Evolutionary conservation across 2,888 invertebrate species (phyloP).

Genomic region (Agapetus fuscipes): DNA sequence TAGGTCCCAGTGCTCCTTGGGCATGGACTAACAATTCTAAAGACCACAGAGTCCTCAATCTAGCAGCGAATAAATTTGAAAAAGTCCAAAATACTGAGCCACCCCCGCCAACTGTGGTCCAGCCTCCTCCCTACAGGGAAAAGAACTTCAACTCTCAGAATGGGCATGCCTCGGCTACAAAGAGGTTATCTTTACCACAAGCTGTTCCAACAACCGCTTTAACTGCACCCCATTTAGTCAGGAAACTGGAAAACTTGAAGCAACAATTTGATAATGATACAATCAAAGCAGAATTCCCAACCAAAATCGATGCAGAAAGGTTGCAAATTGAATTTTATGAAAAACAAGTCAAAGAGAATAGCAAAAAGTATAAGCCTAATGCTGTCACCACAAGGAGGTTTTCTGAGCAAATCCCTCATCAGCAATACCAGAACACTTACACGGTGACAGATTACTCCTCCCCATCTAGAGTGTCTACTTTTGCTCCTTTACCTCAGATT

Average conservation of each 20-base stretch:
- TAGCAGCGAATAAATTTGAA: slow-evolving; percentile 49
- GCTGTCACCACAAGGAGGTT: slow-evolving; percentile 13
- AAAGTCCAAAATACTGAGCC: slow-evolving; percentile 14
- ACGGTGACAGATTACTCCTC: slow-evolving; percentile 44
- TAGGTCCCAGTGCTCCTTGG: slow-evolving; percentile 37
- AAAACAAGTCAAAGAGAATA: slow-evolving; percentile 37
- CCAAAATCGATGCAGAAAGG: slow-evolving; percentile 35
- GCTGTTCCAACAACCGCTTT: slow-evolving; percentile 25
- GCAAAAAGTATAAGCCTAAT: slow-evolving; percentile 12
- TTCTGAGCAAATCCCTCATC: slow-evolving; percentile 15
- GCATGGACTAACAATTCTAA: slow-evolving; percentile 31
- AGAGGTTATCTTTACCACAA: slow-evolving; percentile 18
- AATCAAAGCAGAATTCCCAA: slow-evolving; percentile 20
- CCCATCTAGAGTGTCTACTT: slow-evolving; percentile 31
- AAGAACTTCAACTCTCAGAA: slow-evolving; percentile 23
- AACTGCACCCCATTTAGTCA: slow-evolving; percentile 39
- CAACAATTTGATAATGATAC: slow-evolving; percentile 18
- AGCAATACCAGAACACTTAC: slow-evolving; percentile 26
- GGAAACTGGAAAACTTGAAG: slow-evolving; percentile 25
- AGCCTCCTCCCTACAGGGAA: slow-evolving; percentile 16
- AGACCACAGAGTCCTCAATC: slow-evolving; percentile 41
- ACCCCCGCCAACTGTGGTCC: slow-evolving; percentile 5
- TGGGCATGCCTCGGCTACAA: slow-evolving; percentile 4
- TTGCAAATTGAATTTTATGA: slow-evolving; percentile 45
- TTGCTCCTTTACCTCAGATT: slow-evolving; percentile 41